Evolutionary conservation across 2,888 invertebrate genomes (phyloP).

Genomic region (Pasiphila rectangulata): DNA sequence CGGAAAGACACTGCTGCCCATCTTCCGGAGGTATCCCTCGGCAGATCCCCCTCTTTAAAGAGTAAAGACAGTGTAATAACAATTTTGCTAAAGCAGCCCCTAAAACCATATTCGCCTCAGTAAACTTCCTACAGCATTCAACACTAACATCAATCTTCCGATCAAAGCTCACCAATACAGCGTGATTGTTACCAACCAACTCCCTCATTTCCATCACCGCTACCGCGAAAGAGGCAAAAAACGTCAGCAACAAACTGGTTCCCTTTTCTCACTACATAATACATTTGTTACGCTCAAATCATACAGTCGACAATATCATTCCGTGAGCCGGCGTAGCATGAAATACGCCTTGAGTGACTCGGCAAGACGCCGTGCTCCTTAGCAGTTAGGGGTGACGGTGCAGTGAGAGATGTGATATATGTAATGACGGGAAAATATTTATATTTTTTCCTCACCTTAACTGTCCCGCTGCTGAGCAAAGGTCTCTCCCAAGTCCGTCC

Average conservation of each 20-base stretch:
- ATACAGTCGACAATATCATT: slow-evolving; percentile 78
- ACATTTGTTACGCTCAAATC: slow-evolving; percentile 75
- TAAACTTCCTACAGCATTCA: too few species aligned
- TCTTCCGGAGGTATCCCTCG: too few species aligned
- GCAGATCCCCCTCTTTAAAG: too few species aligned
- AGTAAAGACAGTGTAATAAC: too few species aligned
- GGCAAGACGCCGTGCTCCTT: slow-evolving; percentile 68
- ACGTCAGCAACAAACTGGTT: slow-evolving; percentile 11
- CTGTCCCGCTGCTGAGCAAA: too few species aligned
- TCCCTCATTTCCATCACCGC: background rate
- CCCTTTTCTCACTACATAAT: slow-evolving; percentile 56
- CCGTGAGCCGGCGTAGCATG: slow-evolving; percentile 78
- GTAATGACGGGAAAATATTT: too few species aligned
- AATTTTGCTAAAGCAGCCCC: too few species aligned
- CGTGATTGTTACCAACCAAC: background rate
- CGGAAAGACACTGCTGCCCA: too few species aligned
- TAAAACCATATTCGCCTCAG: too few species aligned
- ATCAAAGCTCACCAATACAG: background rate
- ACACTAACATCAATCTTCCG: background rate
- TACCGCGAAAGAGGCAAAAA: slow-evolving; percentile 1
- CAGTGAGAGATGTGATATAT: slow-evolving; percentile 34
- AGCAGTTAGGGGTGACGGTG: slow-evolving; percentile 38
- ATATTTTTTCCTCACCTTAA: too few species aligned
- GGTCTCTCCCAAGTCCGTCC: too few species aligned
- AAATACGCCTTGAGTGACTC: slow-evolving; percentile 80